These are phyloP conservation scores for Venturia canescens DNA, from an alignment of 1,140 invertebrate genomes.

Conservation along the genomic window DNA sequence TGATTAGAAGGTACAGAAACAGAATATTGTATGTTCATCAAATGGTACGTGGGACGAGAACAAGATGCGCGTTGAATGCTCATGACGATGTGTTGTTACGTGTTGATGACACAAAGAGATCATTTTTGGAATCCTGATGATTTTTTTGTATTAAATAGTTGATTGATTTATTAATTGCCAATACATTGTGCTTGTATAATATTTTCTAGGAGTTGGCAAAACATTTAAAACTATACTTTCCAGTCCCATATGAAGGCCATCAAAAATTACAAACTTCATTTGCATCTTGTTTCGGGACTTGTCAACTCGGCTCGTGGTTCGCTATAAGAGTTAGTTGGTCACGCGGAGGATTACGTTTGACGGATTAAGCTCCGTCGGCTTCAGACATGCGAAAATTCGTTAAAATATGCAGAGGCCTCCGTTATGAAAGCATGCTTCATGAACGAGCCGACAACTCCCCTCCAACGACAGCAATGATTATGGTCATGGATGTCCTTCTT, in stretches of 20 bases:
- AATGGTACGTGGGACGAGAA: background rate
- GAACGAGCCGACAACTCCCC: slow-evolving; percentile 54
- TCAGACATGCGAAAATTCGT: slow-evolving; percentile 59
- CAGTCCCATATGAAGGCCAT: too few species aligned
- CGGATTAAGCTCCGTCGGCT: slow-evolving; percentile 18
- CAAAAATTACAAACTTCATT: background rate
- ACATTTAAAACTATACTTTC: too few species aligned
- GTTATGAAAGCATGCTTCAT: slow-evolving; percentile 74
- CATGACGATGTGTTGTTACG: background rate
- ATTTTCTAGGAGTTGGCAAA: too few species aligned
- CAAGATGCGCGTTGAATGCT: background rate
- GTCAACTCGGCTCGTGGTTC: background rate
- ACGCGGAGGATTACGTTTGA: background rate
- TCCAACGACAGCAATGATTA: background rate
- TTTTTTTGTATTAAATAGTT: background rate
- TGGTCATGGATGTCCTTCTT: background rate
- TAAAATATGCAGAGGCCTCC: slow-evolving; percentile 69
- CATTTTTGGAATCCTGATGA: background rate
- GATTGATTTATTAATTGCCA: too few species aligned
- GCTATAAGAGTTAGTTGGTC: background rate
- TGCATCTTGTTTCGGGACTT: background rate
- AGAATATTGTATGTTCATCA: slow-evolving; percentile 9
- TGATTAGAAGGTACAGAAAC: slow-evolving; percentile 22
- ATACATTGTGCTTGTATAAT: too few species aligned
- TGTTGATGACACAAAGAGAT: background rate